Evolutionary conservation across 35 echinoderm and acorn worm species (phyloP), one percentile per base, ranked within the genome.

Genomic region (Stichopus chloronotus): DNA sequence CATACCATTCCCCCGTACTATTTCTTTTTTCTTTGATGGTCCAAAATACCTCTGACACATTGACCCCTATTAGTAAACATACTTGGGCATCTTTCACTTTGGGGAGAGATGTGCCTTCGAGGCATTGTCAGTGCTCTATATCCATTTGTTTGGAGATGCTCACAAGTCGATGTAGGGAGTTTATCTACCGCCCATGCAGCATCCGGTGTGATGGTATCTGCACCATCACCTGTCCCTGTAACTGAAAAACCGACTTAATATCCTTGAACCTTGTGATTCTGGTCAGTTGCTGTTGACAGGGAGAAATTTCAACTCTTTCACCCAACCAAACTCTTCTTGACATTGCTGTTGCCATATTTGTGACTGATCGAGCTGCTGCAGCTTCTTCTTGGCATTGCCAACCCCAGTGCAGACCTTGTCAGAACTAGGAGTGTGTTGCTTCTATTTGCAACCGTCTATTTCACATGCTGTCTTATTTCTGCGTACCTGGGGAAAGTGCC

Each of bases 121-220:
- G 85, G 57, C 90, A 86, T 87, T 59, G 60, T 86, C 92, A 94
- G 5, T 72, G 8, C 8, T 53, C 78, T 17, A 94, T 60, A 72
- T 94, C 84, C 24, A 30, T 22, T 25, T 80, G 56, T 23, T 16
- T 58, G 9, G 92, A 86, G 86, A 90, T 89, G 19, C 59, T 65
- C 12, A 17, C 12, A 5, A n/a, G 54, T 76, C 5, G 86, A 78
- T 72, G 79, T 60, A 59, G 85, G 92, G 10, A 94, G 63, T 58
- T 90, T 89, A 79, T 94, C 86, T 23, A 90, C 84, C 16, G 85
- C 20, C 69, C 84, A 90, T 20, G 90, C 84, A 76, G 72, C 14
- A 4, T 76, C 72, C 14, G 25, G 25, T 24, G 72, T 76, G 12
- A 76, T 76, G 72, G 72, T 76, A 16, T 76, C 72, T 6, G 72